Evolutionary conservation across 2,797 vertebrate genomes (phyloP).

Genomic region (Neoniphon sammara): DNA sequence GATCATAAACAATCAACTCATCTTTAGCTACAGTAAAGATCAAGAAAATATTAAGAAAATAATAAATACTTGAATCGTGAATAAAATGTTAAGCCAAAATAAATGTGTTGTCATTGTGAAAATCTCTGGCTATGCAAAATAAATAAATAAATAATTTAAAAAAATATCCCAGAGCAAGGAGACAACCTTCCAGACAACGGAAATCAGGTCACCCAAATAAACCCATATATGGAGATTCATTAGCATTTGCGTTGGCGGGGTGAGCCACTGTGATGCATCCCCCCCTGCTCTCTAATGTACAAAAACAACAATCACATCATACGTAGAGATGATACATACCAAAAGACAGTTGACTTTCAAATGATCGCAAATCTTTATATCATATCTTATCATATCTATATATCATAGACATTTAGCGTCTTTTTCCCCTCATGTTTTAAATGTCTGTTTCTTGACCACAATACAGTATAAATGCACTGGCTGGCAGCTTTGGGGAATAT

Average conservation of each 20-base stretch:
- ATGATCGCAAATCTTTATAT: not conserved
- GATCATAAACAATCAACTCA: not conserved
- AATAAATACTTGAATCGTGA: too few species aligned
- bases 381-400: too few species aligned
- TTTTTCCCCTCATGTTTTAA: not conserved
- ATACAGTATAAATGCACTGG: not conserved
- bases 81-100: not conserved
- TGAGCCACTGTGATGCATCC: slow-evolving; percentile 59
- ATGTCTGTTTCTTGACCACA: not conserved
- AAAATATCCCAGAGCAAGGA: slow-evolving; percentile 40
- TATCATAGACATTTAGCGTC: not conserved
- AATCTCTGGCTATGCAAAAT: slow-evolving; percentile 13
- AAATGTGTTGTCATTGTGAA: not conserved
- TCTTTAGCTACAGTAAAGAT: not conserved
- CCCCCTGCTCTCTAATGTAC: slow-evolving; percentile 36
- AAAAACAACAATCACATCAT: slow-evolving; percentile 74
- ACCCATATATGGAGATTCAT: slow-evolving; percentile 72
- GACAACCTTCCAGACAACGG: slow-evolving; percentile 63
- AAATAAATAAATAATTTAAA: too few species aligned
- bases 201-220: slow-evolving; percentile 76
- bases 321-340: slow-evolving; percentile 56
- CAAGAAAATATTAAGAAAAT: not conserved
- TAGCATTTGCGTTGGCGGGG: slow-evolving; percentile 55
- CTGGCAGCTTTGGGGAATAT: not conserved
- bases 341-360: slow-evolving; percentile 21